phyloP scores from a whole-genome alignment of 2,113 vertebrate species.

The Odobenus rosmarus region DNA sequence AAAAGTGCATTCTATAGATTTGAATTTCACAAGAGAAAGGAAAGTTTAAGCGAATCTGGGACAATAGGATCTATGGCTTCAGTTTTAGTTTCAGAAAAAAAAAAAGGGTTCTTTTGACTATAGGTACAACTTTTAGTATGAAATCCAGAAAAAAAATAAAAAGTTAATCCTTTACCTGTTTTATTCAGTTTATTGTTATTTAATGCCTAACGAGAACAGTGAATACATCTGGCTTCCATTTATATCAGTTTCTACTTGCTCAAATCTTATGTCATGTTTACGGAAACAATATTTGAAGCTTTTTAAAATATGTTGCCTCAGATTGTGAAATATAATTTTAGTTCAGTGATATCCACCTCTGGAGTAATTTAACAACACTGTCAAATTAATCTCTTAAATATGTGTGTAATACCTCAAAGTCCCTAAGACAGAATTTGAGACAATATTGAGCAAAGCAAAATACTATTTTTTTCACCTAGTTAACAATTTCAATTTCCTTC shows the following conservation, averaged over 20 bases:
- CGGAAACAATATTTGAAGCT: background rate
- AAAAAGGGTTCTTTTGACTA: background rate
- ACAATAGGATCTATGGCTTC: background rate
- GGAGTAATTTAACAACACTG: background rate
- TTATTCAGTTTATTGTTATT: background rate
- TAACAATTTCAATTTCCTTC: background rate
- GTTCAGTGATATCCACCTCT: background rate
- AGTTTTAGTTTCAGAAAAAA: background rate
- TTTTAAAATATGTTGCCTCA: background rate
- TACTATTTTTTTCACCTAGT: background rate
- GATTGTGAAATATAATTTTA: background rate
- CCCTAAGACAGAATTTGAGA: background rate
- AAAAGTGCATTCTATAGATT: background rate
- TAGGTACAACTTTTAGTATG: background rate
- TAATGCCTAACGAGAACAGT: background rate
- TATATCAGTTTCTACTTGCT: background rate
- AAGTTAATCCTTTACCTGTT: background rate
- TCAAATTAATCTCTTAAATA: conserved; percentile 21
- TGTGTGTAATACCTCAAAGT: background rate
- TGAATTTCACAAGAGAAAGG: background rate
- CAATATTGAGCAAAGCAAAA: background rate
- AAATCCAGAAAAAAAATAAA: background rate
- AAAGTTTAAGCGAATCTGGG: background rate
- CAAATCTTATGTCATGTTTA: background rate
- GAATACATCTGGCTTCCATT: background rate